Evolutionary conservation across 2,888 invertebrate genomes (phyloP).

Genomic region (Euphydryas editha): DNA sequence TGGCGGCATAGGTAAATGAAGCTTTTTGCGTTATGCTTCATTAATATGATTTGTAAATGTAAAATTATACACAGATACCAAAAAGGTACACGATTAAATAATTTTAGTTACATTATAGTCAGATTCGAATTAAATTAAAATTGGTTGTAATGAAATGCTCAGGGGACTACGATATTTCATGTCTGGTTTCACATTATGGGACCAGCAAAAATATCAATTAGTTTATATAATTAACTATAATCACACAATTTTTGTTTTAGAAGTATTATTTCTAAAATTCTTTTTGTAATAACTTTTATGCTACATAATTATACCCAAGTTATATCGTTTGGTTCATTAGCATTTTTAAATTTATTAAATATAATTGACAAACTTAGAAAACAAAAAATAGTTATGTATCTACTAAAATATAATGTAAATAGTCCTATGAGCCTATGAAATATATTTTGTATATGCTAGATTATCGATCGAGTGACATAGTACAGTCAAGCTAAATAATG

Average conservation of each 20-base stretch:
- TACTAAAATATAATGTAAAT: constrained; percentile 9
- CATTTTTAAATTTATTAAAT: constrained; percentile 9
- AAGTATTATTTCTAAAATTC: background rate
- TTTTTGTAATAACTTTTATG: background rate
- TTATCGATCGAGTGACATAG: constrained; percentile 11
- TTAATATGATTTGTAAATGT: constrained; percentile 28
- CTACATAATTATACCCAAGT: background rate
- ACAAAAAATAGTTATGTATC: background rate
- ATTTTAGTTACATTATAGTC: constrained; percentile 32
- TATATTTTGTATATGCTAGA: constrained; percentile 31
- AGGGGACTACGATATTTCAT: constrained; percentile 24
- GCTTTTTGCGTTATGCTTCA: constrained; percentile 26
- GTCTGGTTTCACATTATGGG: constrained; percentile 1
- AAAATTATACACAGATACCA: constrained; percentile 35
- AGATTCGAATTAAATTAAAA: constrained; percentile 24
- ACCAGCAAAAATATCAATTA: constrained; percentile 5
- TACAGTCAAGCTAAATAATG: constrained; percentile 11
- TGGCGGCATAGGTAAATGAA: constrained; percentile 16
- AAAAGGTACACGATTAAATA: constrained; percentile 34
- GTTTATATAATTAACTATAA: constrained; percentile 1
- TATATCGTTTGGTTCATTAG: background rate
- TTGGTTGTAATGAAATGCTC: constrained; percentile 32
- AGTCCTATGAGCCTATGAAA: constrained; percentile 25
- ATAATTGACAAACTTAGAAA: background rate
- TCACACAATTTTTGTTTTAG: background rate